Evolutionary conservation across 2,888 invertebrate species (phyloP).

Genomic region (Luperina testacea): DNA sequence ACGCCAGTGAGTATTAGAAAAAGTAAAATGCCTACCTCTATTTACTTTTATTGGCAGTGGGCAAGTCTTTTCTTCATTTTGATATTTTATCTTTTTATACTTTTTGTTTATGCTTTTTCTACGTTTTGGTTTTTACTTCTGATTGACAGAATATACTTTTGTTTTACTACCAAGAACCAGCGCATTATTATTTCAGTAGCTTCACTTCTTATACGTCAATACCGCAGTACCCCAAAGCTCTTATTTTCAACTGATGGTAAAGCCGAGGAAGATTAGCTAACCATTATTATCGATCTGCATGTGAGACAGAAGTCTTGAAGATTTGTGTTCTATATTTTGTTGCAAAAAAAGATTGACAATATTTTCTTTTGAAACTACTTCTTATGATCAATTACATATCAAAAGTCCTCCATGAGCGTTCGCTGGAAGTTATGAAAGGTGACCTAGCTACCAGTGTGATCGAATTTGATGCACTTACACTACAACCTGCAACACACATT

Average conservation of each 20-base stretch:
- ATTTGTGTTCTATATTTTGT: background rate
- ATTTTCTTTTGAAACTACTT: background rate
- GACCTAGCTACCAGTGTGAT: background rate
- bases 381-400: no score
- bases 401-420: background rate
- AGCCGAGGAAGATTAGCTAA: background rate
- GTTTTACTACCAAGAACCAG: no score
- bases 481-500: background rate
- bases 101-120: no score
- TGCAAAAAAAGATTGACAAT: background rate
- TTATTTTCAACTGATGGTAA: background rate
- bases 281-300: background rate
- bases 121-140: no score
- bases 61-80: no score
- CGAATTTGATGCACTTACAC: background rate
- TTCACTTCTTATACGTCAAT: conserved; percentile 1
- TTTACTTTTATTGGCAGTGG: conserved; percentile 29
- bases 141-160: no score
- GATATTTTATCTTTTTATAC: no score
- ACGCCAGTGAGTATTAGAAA: conserved; percentile 35
- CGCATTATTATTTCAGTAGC: conserved; percentile 12
- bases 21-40: conserved; percentile 31
- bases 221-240: background rate
- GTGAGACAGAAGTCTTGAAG: background rate
- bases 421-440: conserved; percentile 4